phyloP scores from a whole-genome alignment of 2,113 vertebrate genomes.

The Prionailurus bengalensis region DNA sequence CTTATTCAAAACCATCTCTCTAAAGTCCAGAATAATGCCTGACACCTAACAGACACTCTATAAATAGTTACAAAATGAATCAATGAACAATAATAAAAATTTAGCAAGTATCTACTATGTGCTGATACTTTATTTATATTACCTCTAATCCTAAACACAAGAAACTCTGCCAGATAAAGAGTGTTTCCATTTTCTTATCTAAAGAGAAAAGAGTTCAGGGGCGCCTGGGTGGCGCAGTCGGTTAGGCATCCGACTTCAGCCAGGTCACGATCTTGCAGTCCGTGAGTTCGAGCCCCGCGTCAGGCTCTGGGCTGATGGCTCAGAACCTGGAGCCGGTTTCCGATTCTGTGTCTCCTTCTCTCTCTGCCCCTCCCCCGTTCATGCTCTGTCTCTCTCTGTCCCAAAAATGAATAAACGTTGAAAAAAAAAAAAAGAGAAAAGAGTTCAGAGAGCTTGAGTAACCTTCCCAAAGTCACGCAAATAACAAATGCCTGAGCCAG shows the following conservation, averaged over 20 bases:
- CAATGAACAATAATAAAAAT: background rate
- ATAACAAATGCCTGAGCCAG: background rate
- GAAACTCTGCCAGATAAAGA: background rate
- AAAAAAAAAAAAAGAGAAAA: background rate
- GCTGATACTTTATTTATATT: background rate
- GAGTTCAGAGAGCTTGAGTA: background rate
- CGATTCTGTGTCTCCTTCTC: no score
- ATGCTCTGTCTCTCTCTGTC: no score
- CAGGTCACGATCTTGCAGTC: no score
- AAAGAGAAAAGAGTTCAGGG: background rate
- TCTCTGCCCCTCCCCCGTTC: no score
- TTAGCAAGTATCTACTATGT: background rate
- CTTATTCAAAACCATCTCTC: background rate
- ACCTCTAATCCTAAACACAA: constrained; percentile 5
- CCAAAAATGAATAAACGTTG: no score
- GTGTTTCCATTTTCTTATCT: background rate
- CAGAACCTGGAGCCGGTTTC: no score
- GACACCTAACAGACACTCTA: background rate
- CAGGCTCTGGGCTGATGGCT: no score
- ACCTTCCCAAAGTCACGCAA: background rate
- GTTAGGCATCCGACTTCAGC: no score
- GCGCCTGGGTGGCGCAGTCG: no score
- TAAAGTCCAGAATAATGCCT: background rate
- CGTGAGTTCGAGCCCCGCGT: no score
- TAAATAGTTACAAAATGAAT: background rate